These are phyloP conservation scores for Hippocampus comes DNA, from an alignment of 2,113 vertebrate genomes.

Conservation along the genomic window DNA sequence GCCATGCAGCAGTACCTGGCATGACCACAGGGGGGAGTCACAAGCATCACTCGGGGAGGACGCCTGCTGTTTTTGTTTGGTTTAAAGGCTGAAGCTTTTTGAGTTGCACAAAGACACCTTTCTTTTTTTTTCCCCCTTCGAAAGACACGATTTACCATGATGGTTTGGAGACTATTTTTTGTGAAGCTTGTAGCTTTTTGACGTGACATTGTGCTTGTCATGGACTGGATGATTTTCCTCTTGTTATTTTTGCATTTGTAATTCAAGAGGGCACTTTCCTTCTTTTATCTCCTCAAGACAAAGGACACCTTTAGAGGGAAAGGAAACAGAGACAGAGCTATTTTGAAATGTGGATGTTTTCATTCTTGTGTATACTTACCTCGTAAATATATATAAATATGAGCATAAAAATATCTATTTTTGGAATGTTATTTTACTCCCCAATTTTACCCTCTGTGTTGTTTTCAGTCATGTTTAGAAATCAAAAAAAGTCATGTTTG, in stretches of 20 bases:
- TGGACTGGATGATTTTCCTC: slow-evolving; percentile 43
- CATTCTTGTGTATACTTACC: slow-evolving; percentile 74
- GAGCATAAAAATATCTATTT: slow-evolving; percentile 77
- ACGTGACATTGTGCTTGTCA: not conserved
- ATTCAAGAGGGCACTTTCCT: slow-evolving; percentile 47
- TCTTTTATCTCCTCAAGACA: slow-evolving; percentile 58
- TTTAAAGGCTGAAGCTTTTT: slow-evolving; percentile 46
- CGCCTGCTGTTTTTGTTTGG: slow-evolving; percentile 24
- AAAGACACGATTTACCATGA: slow-evolving; percentile 19
- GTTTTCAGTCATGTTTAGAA: slow-evolving; percentile 8
- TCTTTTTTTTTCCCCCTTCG: slow-evolving; percentile 8
- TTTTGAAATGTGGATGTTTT: slow-evolving; percentile 61
- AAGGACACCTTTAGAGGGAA: slow-evolving; percentile 55
- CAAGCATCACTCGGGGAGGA: slow-evolving; percentile 50
- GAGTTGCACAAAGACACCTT: slow-evolving; percentile 73
- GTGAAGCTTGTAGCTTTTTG: slow-evolving; percentile 36
- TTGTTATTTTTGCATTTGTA: slow-evolving; percentile 60
- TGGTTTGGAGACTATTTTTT: slow-evolving; percentile 13
- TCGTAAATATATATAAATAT: slow-evolving; percentile 77
- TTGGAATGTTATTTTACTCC: slow-evolving; percentile 68
- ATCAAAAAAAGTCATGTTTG: too few species aligned
- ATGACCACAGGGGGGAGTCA: slow-evolving; percentile 78
- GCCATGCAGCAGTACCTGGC: slow-evolving; percentile 98
- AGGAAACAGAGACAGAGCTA: slow-evolving; percentile 52
- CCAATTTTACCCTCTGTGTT: slow-evolving; percentile 29